Evolutionary conservation across 2,113 vertebrate genomes (phyloP).

Genomic region (Calidris pugnax): DNA sequence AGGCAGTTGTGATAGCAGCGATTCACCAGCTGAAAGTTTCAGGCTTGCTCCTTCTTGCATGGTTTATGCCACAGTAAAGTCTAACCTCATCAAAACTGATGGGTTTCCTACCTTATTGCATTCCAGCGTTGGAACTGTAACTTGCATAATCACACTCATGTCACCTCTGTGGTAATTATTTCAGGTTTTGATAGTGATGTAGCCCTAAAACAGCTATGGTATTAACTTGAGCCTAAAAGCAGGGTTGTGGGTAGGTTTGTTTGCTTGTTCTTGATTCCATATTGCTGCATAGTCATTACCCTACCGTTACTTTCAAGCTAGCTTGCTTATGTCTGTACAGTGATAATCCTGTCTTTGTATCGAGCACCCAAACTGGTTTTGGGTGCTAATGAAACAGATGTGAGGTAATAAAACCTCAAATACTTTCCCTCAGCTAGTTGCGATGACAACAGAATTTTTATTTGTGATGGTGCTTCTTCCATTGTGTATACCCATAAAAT

Average conservation of each 20-base stretch:
- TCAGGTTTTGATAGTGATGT: background rate
- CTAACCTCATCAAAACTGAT: background rate
- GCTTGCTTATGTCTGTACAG: background rate
- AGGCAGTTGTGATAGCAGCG: background rate
- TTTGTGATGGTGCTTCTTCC: background rate
- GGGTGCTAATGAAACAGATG: background rate
- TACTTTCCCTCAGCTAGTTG: background rate
- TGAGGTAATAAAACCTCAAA: background rate
- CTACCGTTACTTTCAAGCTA: background rate
- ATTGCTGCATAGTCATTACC: background rate
- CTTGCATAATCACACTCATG: background rate
- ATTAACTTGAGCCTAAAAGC: background rate
- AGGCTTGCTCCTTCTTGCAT: background rate
- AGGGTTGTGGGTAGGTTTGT: background rate
- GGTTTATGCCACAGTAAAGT: background rate
- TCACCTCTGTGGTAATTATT: background rate
- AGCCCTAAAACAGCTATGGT: background rate
- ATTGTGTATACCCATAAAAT: background rate
- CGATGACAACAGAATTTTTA: background rate
- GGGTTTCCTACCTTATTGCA: background rate
- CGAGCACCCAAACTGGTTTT: background rate
- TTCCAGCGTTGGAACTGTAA: background rate
- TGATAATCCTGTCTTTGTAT: background rate
- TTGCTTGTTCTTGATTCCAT: background rate
- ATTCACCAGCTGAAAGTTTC: background rate